Base-by-base conservation (phyloP, 1,140 invertebrate species). In the Gyrodactylus salaris region DNA sequence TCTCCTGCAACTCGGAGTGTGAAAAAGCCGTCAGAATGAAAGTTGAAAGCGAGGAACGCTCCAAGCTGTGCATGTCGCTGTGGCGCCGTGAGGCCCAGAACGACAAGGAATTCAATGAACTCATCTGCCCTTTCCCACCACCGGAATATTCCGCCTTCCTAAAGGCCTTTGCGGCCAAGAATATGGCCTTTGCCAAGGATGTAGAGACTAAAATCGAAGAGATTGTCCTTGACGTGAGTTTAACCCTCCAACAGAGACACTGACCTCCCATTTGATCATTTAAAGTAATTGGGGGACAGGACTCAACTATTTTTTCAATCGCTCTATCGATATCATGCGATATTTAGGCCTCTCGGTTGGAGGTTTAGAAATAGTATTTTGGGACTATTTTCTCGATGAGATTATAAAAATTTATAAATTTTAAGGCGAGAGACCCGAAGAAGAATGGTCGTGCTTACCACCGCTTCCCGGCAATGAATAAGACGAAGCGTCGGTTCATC, bases 381-480 rank as follows among this genome's bases (percentile, higher is more conserved):
- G n/a, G n/a, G n/a, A n/a, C n/a, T n/a, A n/a, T n/a, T n/a, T n/a
- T n/a, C n/a, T n/a, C n/a, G n/a, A n/a, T n/a, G n/a, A n/a, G n/a
- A n/a, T n/a, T n/a, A n/a, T n/a, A n/a, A n/a, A n/a, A n/a, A n/a
- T n/a, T n/a, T n/a, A n/a, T n/a, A n/a, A n/a, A n/a, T n/a, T n/a
- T n/a, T n/a, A n/a, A 54, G 34, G 34, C 34, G 7, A 7, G 34
- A 54, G 34, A 54, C n/a, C 7, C n/a, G n/a, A 54, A 54, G 7
- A n/a, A n/a, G 7, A 54, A 54, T 54, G 34, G 34, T 54, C 34
- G 34, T 20, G 1, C 25, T 71, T 24, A 24, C 26, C 70, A 71
- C 25, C 70, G 70, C 24, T 71, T 71, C 25, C 21, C 21, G 1
- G 24, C 70, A 20, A 71, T 71, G 70, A 71, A 71, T 25, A 71